A percentile compares a stretch with the other conserved stretches of the same genome.
Evolutionary conservation across 1,140 invertebrate genomes (phyloP).

Genomic region (Drosophila persimilis): DNA sequence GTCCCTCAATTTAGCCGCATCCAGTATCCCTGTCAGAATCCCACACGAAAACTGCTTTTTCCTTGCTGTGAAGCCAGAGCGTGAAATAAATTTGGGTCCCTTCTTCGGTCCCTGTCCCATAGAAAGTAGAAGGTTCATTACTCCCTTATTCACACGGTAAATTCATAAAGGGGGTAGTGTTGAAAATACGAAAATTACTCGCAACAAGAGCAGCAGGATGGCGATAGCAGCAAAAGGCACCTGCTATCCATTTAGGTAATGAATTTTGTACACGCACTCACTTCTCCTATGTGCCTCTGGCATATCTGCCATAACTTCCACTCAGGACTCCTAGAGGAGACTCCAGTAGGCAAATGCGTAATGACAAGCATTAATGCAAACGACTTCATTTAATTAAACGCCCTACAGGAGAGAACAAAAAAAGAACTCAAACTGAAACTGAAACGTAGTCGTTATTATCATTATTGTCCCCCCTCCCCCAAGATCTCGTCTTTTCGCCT

Average conservation of each 20-base stretch:
- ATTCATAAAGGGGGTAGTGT: neutral
- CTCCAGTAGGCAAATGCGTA: slow-evolving; percentile 70
- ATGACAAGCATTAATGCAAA: slow-evolving; percentile 77
- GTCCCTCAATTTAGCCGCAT: neutral
- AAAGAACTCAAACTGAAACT: slow-evolving; percentile 21
- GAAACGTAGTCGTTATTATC: neutral
- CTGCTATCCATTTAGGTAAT: slow-evolving; percentile 69
- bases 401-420: slow-evolving; percentile 10
- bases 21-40: slow-evolving; percentile 7
- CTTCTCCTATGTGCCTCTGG: neutral
- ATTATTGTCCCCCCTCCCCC: neutral
- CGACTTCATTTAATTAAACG: slow-evolving; percentile 81
- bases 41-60: slow-evolving; percentile 33
- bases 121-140: slow-evolving; percentile 8
- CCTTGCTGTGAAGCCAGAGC: slow-evolving; percentile 31
- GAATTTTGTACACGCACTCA: slow-evolving; percentile 57
- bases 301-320: neutral
- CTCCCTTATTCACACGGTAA: neutral
- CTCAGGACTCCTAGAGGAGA: slow-evolving; percentile 1
- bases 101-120: neutral
- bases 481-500: slow-evolving; percentile 50
- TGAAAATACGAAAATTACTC: neutral
- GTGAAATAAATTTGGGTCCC: slow-evolving; percentile 34
- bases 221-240: slow-evolving; percentile 14
- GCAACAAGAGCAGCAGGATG: too few relatives aligned